A percentile compares a stretch with the other conserved stretches of the same genome.
Conservation (phyloP, 2,113 vertebrate species). For the Nannobrachium achirus region DNA sequence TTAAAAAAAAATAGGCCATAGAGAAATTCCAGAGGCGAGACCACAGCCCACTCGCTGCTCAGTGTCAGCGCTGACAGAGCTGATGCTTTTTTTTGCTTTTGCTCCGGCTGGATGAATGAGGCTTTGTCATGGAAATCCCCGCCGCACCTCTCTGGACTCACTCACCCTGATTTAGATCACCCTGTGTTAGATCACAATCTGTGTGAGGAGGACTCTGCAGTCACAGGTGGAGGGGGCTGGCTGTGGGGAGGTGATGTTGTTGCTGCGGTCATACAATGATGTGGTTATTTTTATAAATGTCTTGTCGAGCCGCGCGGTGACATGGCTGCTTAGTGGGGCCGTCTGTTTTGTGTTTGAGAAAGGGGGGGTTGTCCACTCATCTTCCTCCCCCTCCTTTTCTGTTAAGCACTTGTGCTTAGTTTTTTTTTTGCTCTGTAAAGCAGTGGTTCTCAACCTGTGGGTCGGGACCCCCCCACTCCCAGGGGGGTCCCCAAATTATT, state of each 20-base stretch:
- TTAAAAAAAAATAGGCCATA: slow-evolving; percentile 25
- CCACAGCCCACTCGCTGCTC: slow-evolving; percentile 54
- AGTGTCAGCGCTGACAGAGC: slow-evolving; percentile 55
- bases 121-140: slow-evolving; percentile 75
- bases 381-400: slow-evolving; percentile 41
- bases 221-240: slow-evolving; percentile 49
- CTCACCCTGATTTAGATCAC: slow-evolving; percentile 47
- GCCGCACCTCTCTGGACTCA: slow-evolving; percentile 48
- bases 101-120: slow-evolving; percentile 55
- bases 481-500: no score
- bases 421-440: no score
- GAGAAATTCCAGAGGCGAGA: slow-evolving; percentile 53
- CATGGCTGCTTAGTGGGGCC: slow-evolving; percentile 31
- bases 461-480: no score
- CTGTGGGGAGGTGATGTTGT: slow-evolving; percentile 15
- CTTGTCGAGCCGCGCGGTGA: slow-evolving; percentile 47
- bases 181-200: slow-evolving; percentile 60
- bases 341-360: slow-evolving; percentile 36
- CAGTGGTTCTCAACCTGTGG: no score
- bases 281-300: slow-evolving; percentile 38
- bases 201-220: slow-evolving; percentile 33
- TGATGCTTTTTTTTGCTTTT: slow-evolving; percentile 47
- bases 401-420: no score
- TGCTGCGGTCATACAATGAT: slow-evolving; percentile 20
- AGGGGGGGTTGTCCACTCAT: background rate